Percentiles rank a stretch among this genome's conserved stretches.
Evolutionary conservation across 1,140 invertebrate species (phyloP).

Genomic region (Scaptodrosophila lebanonensis): DNA sequence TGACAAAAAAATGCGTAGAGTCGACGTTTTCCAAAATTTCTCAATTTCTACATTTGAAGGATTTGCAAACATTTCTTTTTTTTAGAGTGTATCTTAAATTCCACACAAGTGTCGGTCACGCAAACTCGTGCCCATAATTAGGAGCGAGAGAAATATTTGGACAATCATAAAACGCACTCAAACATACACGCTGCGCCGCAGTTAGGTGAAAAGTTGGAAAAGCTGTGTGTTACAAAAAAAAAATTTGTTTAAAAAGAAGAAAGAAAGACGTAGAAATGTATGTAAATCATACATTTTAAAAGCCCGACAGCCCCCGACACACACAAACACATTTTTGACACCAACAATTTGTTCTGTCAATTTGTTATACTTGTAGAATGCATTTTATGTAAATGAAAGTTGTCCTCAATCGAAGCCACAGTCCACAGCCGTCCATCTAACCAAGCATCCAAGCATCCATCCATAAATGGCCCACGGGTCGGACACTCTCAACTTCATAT

Average conservation of each 20-base stretch:
- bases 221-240: too few species aligned
- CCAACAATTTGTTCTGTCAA: slow-evolving; percentile 66
- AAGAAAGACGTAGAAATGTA: slow-evolving; percentile 3
- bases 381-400: slow-evolving; percentile 70
- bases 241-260: not conserved
- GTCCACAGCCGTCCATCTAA: not conserved
- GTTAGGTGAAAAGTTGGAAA: too few species aligned
- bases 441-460: too few species aligned
- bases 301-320: not conserved
- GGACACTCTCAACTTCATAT: not conserved
- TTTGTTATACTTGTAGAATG: slow-evolving; percentile 56
- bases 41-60: not conserved
- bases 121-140: slow-evolving; percentile 70
- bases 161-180: slow-evolving; percentile 48
- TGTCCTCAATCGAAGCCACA: slow-evolving; percentile 52
- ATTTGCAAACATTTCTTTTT: not conserved
- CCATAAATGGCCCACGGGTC: too few species aligned
- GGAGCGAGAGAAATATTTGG: slow-evolving; percentile 65
- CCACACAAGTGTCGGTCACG: slow-evolving; percentile 42
- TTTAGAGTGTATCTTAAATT: slow-evolving; percentile 19
- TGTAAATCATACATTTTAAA: slow-evolving; percentile 31
- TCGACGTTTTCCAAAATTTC: slow-evolving; percentile 2
- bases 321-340: slow-evolving; percentile 45
- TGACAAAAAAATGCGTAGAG: too few species aligned
- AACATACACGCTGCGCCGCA: too few species aligned